Percentiles rank a stretch among this genome's conserved stretches.
phyloP scores from a whole-genome alignment of 2,797 vertebrate species.

The Acipenser oxyrinchus region DNA sequence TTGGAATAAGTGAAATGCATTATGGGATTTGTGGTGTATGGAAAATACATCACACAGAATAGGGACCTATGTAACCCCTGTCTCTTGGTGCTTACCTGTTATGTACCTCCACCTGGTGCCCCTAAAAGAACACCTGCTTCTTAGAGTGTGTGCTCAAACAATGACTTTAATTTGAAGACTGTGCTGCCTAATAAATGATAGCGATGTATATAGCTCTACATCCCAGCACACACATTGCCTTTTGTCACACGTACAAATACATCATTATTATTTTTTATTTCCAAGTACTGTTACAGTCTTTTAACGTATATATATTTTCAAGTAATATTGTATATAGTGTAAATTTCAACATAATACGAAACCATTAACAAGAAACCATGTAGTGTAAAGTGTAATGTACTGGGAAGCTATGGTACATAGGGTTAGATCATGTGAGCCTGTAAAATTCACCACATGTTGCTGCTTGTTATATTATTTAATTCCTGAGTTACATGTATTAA shows the following conservation, averaged over 20 bases:
- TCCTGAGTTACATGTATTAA: slow-evolving; percentile 49
- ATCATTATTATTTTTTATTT: neutral
- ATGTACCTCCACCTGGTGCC: slow-evolving; percentile 5
- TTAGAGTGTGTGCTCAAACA: slow-evolving; percentile 31
- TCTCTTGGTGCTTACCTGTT: slow-evolving; percentile 46
- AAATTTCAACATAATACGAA: slow-evolving; percentile 48
- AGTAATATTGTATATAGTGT: slow-evolving; percentile 68
- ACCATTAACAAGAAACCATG: slow-evolving; percentile 32
- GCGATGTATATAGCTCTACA: slow-evolving; percentile 19
- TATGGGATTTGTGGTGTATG: slow-evolving; percentile 22
- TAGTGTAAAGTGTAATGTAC: slow-evolving; percentile 27
- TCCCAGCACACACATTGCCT: slow-evolving; percentile 20
- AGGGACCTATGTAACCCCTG: slow-evolving; percentile 32
- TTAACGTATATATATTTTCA: slow-evolving; percentile 20
- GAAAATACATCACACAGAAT: slow-evolving; percentile 28
- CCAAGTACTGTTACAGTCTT: slow-evolving; percentile 2
- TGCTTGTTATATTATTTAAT: slow-evolving; percentile 33
- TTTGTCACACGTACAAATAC: slow-evolving; percentile 1
- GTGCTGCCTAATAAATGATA: slow-evolving; percentile 31
- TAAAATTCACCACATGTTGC: slow-evolving; percentile 19
- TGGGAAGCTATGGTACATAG: slow-evolving; percentile 29
- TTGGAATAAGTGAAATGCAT: slow-evolving; percentile 24
- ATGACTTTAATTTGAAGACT: slow-evolving; percentile 28
- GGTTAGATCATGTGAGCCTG: slow-evolving; percentile 34
- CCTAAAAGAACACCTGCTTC: slow-evolving; percentile 19